Conservation (phyloP, 2,113 vertebrate genomes). For the Cisticola juncidis region DNA sequence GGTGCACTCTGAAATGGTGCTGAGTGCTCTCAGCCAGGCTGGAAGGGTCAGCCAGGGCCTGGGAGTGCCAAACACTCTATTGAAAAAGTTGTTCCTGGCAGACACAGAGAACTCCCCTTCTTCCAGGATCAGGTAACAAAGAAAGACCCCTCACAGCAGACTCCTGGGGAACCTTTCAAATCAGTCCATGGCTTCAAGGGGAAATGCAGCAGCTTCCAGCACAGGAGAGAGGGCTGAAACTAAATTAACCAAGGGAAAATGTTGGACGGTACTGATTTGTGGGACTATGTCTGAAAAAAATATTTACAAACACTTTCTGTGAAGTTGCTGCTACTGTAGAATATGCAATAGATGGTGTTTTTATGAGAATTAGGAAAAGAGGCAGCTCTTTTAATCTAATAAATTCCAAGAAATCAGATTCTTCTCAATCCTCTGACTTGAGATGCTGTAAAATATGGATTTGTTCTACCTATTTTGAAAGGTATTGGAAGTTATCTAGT, state of each 20-base stretch:
- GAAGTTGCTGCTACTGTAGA: neutral
- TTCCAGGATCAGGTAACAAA: slow-evolving; percentile 51
- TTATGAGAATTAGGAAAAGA: neutral
- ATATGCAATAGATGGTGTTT: neutral
- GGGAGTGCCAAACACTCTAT: slow-evolving; percentile 11
- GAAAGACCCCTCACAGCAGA: neutral
- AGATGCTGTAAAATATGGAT: neutral
- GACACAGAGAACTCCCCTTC: slow-evolving; percentile 4
- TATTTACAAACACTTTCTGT: neutral
- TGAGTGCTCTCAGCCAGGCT: slow-evolving; percentile 19
- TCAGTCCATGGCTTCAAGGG: neutral
- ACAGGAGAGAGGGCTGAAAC: neutral
- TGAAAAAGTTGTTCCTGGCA: slow-evolving; percentile 41
- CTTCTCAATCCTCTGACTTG: neutral
- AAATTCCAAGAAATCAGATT: neutral
- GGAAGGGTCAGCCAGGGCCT: slow-evolving; percentile 15
- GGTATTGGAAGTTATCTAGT: neutral
- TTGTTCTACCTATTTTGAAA: neutral
- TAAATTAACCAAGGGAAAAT: neutral
- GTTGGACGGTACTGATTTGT: neutral
- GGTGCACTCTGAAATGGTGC: neutral
- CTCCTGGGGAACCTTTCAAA: slow-evolving; percentile 1
- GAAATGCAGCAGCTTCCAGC: neutral
- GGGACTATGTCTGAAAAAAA: neutral
- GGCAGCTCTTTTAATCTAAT: neutral